Percentiles rank a stretch among this genome's conserved stretches.
phyloP scores from a whole-genome alignment of 2,888 invertebrate species.

The Busseola fusca region DNA sequence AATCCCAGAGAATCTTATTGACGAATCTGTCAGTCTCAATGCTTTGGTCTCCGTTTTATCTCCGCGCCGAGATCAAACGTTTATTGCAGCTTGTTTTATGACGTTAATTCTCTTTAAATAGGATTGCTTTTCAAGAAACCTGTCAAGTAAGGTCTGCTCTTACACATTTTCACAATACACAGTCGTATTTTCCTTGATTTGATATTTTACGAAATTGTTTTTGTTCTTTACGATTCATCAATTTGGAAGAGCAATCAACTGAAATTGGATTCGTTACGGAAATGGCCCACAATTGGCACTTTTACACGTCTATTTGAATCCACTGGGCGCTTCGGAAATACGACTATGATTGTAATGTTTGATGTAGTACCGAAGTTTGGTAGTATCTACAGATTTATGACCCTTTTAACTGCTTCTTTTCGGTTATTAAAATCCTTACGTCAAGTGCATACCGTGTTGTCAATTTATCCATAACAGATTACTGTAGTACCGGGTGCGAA shows the following conservation, averaged over 20 bases:
- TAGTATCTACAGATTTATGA: conserved; percentile 40
- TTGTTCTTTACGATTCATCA: conserved; percentile 74
- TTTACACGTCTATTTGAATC: conserved; percentile 74
- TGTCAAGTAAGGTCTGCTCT: conserved; percentile 47
- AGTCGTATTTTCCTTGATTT: conserved; percentile 66
- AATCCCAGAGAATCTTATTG: conserved; percentile 20
- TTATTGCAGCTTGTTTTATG: conserved; percentile 58
- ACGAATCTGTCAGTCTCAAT: conserved; percentile 27
- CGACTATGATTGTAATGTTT: conserved; percentile 66
- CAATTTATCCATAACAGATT: conserved; percentile 22
- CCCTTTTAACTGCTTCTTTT: conserved; percentile 8
- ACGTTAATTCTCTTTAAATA: conserved; percentile 60
- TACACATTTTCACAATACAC: conserved; percentile 57
- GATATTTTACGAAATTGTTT: conserved; percentile 72
- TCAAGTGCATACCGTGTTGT: neutral
- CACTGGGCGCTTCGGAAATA: conserved; percentile 63
- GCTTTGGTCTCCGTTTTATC: conserved; percentile 42
- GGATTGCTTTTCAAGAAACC: conserved; percentile 56
- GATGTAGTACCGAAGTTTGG: conserved; percentile 48
- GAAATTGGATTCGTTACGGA: conserved; percentile 75
- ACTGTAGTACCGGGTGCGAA: conserved; percentile 21
- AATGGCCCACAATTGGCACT: conserved; percentile 74
- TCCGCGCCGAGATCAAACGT: conserved; percentile 52
- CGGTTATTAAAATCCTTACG: conserved; percentile 1
- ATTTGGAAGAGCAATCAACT: conserved; percentile 72